A percentile compares a stretch with the other conserved stretches of the same genome.
Evolutionary conservation across 1,140 invertebrate species (phyloP).

Genomic region (Penaeus vannamei): DNA sequence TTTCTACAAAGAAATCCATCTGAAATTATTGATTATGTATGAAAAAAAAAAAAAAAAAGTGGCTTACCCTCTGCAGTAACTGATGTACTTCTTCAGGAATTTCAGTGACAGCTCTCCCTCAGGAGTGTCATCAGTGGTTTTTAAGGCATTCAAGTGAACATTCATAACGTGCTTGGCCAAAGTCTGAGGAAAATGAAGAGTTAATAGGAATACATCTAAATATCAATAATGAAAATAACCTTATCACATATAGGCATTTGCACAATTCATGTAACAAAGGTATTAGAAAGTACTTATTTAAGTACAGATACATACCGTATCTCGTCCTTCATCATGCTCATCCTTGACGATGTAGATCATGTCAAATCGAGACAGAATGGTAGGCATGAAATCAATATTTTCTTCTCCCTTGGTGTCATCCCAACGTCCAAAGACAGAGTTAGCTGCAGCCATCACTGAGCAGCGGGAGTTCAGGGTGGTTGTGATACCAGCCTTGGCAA

Average conservation of each 20-base stretch:
- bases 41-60: neutral
- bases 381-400: conserved; percentile 99
- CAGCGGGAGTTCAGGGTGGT: conserved; percentile 98
- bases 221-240: neutral
- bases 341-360: conserved; percentile 99
- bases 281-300: too few relatives aligned
- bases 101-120: conserved; percentile 87
- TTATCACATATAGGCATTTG: neutral
- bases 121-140: conserved; percentile 75
- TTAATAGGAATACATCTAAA: conserved; percentile 32
- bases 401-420: conserved; percentile 98
- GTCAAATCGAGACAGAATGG: conserved; percentile 99
- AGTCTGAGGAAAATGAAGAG: conserved; percentile 74
- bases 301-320: conserved; percentile 78
- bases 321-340: conserved; percentile 90
- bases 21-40: neutral
- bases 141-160: conserved; percentile 92
- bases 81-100: conserved; percentile 94
- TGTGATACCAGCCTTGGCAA: conserved; percentile 99
- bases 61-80: conserved; percentile 87
- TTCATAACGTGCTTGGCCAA: conserved; percentile 97
- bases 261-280: too few relatives aligned
- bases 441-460: conserved; percentile 98
- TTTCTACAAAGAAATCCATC: too few relatives aligned
- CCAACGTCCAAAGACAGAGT: conserved; percentile 98